phyloP scores from a whole-genome alignment of 2,888 invertebrate genomes.

The Helobdella robusta region DNA sequence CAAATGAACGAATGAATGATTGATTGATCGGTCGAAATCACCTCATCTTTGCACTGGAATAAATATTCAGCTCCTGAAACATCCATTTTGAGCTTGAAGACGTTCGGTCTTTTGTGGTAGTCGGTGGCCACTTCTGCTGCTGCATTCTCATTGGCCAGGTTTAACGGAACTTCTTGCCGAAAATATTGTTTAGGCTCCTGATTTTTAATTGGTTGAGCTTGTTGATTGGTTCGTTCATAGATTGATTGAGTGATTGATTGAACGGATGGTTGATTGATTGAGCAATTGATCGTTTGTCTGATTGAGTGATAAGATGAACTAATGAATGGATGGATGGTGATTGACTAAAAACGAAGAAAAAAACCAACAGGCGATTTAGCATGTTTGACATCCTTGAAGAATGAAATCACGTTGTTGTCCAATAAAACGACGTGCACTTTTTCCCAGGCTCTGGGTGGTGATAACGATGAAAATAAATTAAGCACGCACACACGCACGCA shows the following conservation, averaged over 20 bases:
- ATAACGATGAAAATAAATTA: neutral
- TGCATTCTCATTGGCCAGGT: conserved; percentile 72
- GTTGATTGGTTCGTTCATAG: no score
- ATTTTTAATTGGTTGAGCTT: no score
- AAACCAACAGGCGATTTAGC: conserved; percentile 55
- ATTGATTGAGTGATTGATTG: no score
- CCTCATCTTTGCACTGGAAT: conserved; percentile 87
- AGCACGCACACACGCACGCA: neutral
- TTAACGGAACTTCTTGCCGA: conserved; percentile 78
- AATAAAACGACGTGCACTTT: conserved; percentile 74
- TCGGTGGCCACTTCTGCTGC: conserved; percentile 82
- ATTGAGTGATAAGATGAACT: no score
- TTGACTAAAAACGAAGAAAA: neutral
- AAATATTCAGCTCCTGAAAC: conserved; percentile 90
- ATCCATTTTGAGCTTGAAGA: conserved; percentile 86
- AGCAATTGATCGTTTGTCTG: no score
- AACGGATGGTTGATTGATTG: no score
- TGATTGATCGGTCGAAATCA: conserved; percentile 31
- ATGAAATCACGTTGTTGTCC: conserved; percentile 66
- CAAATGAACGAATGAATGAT: no score
- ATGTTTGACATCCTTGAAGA: conserved; percentile 92
- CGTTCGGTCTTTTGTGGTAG: conserved; percentile 98
- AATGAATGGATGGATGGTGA: neutral
- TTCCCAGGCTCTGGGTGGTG: conserved; percentile 59
- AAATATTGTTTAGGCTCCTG: conserved; percentile 67